phyloP scores from a whole-genome alignment of 2,888 invertebrate species.

The Cryptocephalus primarius region DNA sequence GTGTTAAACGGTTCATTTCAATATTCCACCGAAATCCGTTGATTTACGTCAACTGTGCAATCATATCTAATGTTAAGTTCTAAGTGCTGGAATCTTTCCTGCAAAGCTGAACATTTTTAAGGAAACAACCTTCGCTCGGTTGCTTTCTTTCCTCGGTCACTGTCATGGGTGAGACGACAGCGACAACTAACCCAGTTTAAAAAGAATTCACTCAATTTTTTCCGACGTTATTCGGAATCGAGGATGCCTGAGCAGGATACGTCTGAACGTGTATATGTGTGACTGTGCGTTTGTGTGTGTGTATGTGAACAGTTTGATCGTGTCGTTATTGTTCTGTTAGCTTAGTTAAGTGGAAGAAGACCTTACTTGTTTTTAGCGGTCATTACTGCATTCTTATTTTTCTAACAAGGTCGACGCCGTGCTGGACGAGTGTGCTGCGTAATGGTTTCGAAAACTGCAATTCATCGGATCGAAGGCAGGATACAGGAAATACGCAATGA shows the following conservation, averaged over 20 bases:
- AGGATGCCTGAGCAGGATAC: conserved; percentile 1
- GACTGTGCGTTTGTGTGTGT: too few relatives aligned
- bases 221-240: background rate
- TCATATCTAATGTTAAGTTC: too few relatives aligned
- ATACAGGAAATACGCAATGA: too few relatives aligned
- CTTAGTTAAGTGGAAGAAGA: background rate
- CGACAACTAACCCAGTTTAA: conserved; percentile 1
- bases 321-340: conserved; percentile 10
- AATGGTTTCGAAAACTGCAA: background rate
- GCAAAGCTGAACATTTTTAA: too few relatives aligned
- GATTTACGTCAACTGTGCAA: too few relatives aligned
- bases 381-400: background rate
- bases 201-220: background rate
- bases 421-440: background rate
- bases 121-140: too few relatives aligned
- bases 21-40: too few relatives aligned
- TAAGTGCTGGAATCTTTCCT: too few relatives aligned
- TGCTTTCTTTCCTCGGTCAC: too few relatives aligned
- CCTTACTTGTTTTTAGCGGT: conserved; percentile 1
- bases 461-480: background rate
- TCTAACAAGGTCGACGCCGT: background rate
- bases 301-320: too few relatives aligned
- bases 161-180: conserved; percentile 5
- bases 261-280: too few relatives aligned
- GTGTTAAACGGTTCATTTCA: too few relatives aligned